These are phyloP conservation scores for Sebastes minor DNA, from an alignment of 2,797 vertebrate genomes.

Conservation along the genomic window DNA sequence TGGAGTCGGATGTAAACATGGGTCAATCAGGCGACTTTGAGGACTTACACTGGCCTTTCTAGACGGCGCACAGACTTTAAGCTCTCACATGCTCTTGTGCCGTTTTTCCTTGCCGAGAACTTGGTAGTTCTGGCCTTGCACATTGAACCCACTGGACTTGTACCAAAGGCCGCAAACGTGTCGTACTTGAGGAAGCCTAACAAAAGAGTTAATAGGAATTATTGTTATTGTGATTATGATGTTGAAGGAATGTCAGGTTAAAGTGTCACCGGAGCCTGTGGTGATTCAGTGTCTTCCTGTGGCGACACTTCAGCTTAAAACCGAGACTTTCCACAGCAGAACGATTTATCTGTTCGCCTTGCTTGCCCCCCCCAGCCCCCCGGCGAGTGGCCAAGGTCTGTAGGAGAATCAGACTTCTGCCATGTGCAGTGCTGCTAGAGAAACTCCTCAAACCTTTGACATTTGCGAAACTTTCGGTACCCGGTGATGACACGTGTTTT, in stretches of 20 bases:
- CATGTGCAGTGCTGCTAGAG: constrained; percentile 55
- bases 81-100: constrained; percentile 7
- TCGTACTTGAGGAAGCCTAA: constrained; percentile 6
- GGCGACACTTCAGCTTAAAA: constrained; percentile 18
- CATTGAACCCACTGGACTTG: constrained; percentile 18
- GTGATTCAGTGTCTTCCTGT: constrained; percentile 45
- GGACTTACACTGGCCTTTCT: constrained; percentile 92
- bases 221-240: constrained; percentile 2
- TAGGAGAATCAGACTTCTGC: constrained; percentile 24
- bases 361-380: not conserved
- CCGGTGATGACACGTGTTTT: constrained; percentile 21
- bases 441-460: constrained; percentile 21
- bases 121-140: constrained; percentile 3
- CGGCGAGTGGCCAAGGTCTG: not conserved
- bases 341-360: not conserved
- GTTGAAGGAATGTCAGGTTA: not conserved
- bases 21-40: constrained; percentile 92
- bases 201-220: not conserved
- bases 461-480: constrained; percentile 16
- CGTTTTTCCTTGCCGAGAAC: constrained; percentile 23
- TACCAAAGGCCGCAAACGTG: constrained; percentile 27
- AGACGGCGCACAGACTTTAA: not conserved
- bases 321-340: constrained; percentile 4
- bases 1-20: constrained; percentile 94
- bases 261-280: constrained; percentile 8